These are phyloP conservation scores for Hypselothyrea guttata DNA, from an alignment of 2,888 invertebrate genomes.

Conservation along the genomic window DNA sequence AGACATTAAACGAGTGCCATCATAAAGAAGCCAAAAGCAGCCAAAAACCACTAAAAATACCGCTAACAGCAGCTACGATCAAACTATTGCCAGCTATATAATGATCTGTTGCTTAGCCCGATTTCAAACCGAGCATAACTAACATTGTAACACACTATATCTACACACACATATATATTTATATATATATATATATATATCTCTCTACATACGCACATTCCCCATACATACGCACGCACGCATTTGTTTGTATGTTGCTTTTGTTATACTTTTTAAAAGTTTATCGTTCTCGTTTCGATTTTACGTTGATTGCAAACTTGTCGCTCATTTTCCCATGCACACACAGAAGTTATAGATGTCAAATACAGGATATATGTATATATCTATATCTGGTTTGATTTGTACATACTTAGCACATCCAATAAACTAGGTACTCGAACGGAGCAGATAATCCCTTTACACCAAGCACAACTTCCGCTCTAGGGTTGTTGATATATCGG, in stretches of 20 bases:
- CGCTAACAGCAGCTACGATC: conserved; percentile 22
- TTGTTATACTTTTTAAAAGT: conserved; percentile 7
- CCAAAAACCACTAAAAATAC: conserved; percentile 1
- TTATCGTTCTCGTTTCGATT: conserved; percentile 7
- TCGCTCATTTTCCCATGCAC: background rate
- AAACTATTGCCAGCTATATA: conserved; percentile 9
- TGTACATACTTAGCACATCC: too few species aligned
- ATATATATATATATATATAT: background rate
- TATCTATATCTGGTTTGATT: too few species aligned
- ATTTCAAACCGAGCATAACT: conserved; percentile 8
- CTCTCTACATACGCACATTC: background rate
- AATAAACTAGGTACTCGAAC: too few species aligned
- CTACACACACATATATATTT: background rate
- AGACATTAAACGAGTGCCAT: conserved; percentile 63
- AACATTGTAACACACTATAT: conserved; percentile 22
- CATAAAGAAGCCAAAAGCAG: conserved; percentile 2
- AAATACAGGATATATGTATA: too few species aligned
- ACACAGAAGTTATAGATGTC: too few species aligned
- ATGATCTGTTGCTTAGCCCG: background rate
- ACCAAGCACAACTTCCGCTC: too few species aligned
- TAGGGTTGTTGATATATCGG: too few species aligned
- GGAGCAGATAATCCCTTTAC: too few species aligned
- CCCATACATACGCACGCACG: background rate
- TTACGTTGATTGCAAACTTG: background rate
- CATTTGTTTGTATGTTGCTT: conserved; percentile 1